A percentile compares a stretch with the other conserved stretches of the same genome.
phyloP scores from a whole-genome alignment of 2,113 vertebrate species.

The Rana temporaria region DNA sequence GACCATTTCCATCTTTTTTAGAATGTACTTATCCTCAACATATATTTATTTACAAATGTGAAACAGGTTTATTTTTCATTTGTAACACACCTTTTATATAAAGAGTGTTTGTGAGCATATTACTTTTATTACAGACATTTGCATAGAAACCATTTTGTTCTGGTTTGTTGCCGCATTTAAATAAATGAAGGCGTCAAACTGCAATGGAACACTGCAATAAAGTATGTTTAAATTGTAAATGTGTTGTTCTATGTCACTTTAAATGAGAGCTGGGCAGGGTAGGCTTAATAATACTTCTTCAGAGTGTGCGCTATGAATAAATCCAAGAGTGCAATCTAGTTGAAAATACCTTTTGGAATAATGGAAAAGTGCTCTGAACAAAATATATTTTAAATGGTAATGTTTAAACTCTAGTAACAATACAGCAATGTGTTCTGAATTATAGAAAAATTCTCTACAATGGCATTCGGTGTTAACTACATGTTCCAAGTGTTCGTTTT shows the following conservation, averaged over 20 bases:
- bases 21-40: neutral
- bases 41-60: constrained; percentile 29
- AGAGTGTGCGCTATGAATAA: constrained; percentile 26
- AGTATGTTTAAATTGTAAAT: constrained; percentile 39
- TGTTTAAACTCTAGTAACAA: constrained; percentile 32
- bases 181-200: constrained; percentile 21
- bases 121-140: constrained; percentile 48
- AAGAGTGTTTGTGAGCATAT: constrained; percentile 37
- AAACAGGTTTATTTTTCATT: constrained; percentile 18
- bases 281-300: neutral
- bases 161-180: neutral
- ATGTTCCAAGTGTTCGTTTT: constrained; percentile 33
- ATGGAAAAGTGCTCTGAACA: constrained; percentile 11
- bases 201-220: constrained; percentile 39
- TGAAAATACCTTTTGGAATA: constrained; percentile 39
- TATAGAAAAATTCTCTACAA: constrained; percentile 25
- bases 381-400: constrained; percentile 48
- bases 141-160: constrained; percentile 40
- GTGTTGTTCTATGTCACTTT: constrained; percentile 34
- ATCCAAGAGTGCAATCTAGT: constrained; percentile 36
- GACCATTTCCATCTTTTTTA: constrained; percentile 49
- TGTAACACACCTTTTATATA: constrained; percentile 54
- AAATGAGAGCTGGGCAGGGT: constrained; percentile 24
- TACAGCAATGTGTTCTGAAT: constrained; percentile 40
- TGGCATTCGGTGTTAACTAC: constrained; percentile 31